Base-by-base conservation (phyloP, 2,113 vertebrate genomes). In the Trematomus loennbergii region DNA sequence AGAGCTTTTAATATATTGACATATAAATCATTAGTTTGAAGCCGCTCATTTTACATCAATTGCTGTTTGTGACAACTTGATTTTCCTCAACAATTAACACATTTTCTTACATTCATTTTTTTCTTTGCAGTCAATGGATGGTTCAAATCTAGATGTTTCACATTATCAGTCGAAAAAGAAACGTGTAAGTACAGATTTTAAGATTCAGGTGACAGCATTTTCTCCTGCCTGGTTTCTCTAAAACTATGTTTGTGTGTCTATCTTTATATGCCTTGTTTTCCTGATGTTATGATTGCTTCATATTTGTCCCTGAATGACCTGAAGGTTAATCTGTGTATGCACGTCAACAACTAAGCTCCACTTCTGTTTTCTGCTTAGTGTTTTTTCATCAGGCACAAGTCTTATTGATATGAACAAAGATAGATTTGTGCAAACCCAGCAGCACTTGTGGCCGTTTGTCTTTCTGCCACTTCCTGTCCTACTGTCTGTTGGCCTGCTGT, bases 91-190 rank as follows among this genome's bases (percentile, higher is more conserved):
- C 36, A 40, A 8, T 40, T 40, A 40, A 40, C 36, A 7, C 36
- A 8, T 40, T 40, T 40, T 40, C 36, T 8, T 40, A 40, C 36
- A 8, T 40, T 40, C 1, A 8, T 40, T 40, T 40, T 63, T 87
- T 16, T 55, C 36, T 70, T 85, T 87, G 43, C 90, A 98, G 98
- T 93, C 96, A 63, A 54, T 96, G 87, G 96, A 97, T 87, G 95
- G 93, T 69, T 91, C 91, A 57, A 82, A 94, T 67, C 72, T 94
- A 72, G 95, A 96, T 83, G 72, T 67, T 78, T 87, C 93, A 61
- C 86, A 86, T 81, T 94, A 94, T 69, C 96, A 94, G 22, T 68
- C 94, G 9, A 97, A 96, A 93, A 96, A 88, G 88, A 96, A 96
- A 93, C 94, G 94, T 93, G 98, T 99, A 95, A 93, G 92, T 89